These are phyloP conservation scores for Uloborus diversus DNA, from an alignment of 1,140 invertebrate genomes.

Conservation along the genomic window DNA sequence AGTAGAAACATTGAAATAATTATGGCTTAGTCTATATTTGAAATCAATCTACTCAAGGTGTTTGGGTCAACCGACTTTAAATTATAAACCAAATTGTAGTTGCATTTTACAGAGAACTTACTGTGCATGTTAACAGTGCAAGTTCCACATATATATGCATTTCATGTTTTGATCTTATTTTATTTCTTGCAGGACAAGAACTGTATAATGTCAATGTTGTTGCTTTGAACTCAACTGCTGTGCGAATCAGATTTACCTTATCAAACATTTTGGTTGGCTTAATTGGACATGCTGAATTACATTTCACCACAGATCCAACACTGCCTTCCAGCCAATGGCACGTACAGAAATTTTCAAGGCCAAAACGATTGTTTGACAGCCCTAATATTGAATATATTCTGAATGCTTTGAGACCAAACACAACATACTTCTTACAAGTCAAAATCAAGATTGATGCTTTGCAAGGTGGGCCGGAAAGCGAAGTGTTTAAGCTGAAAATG, in stretches of 20 bases:
- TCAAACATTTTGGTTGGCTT: constrained; percentile 76
- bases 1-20: too few species aligned
- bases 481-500: constrained; percentile 56
- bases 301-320: constrained; percentile 59
- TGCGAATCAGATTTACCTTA: constrained; percentile 81
- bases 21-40: too few species aligned
- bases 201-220: constrained; percentile 66
- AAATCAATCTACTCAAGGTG: too few species aligned
- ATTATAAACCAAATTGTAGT: too few species aligned
- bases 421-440: constrained; percentile 72
- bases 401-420: constrained; percentile 77
- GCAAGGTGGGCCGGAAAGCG: constrained; percentile 58
- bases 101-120: too few species aligned
- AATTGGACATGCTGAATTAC: constrained; percentile 60
- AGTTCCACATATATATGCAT: not conserved
- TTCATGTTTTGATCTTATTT: not conserved
- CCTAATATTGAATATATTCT: constrained; percentile 84
- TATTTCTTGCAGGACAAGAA: constrained; percentile 49
- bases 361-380: constrained; percentile 82
- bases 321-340: constrained; percentile 71
- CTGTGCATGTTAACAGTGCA: not conserved
- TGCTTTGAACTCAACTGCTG: constrained; percentile 75
- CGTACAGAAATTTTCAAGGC: constrained; percentile 84
- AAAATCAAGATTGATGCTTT: constrained; percentile 59
- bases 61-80: too few species aligned